Percentiles rank a stretch among this genome's conserved stretches.
Evolutionary conservation across 2,797 vertebrate genomes (phyloP).

Genomic region (Thalassophryne amazonica): DNA sequence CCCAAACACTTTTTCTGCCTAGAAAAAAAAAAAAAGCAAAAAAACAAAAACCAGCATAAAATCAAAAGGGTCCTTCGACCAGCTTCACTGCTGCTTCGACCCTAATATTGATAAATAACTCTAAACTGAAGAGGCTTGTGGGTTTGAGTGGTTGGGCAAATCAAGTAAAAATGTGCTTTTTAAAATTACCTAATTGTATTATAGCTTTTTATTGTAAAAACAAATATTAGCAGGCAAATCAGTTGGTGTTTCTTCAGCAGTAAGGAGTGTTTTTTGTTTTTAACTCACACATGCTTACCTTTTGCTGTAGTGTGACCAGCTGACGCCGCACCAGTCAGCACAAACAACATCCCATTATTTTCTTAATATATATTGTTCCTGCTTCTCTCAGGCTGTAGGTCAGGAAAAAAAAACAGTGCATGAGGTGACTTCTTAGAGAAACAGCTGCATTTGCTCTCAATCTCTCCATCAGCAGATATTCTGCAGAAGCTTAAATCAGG

Average conservation of each 20-base stretch:
- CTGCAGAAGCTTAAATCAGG: not conserved
- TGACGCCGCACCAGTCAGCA: conserved; percentile 42
- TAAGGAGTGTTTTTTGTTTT: conserved; percentile 5
- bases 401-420: conserved; percentile 9
- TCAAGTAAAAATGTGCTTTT: too few relatives aligned
- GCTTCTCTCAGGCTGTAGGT: conserved; percentile 1
- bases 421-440: not conserved
- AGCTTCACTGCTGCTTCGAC: too few relatives aligned
- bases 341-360: conserved; percentile 40
- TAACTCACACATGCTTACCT: conserved; percentile 16
- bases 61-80: too few relatives aligned
- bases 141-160: too few relatives aligned
- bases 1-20: too few relatives aligned
- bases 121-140: too few relatives aligned
- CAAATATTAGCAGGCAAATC: too few relatives aligned
- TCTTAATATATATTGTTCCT: conserved; percentile 26
- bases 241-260: not conserved
- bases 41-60: too few relatives aligned
- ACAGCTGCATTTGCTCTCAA: conserved; percentile 6
- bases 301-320: conserved; percentile 22
- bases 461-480: not conserved
- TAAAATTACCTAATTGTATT: too few relatives aligned
- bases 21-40: too few relatives aligned
- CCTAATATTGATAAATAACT: too few relatives aligned
- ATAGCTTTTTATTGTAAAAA: too few relatives aligned